Conservation (phyloP, 2,113 vertebrate species). For the Hippolais icterina region DNA sequence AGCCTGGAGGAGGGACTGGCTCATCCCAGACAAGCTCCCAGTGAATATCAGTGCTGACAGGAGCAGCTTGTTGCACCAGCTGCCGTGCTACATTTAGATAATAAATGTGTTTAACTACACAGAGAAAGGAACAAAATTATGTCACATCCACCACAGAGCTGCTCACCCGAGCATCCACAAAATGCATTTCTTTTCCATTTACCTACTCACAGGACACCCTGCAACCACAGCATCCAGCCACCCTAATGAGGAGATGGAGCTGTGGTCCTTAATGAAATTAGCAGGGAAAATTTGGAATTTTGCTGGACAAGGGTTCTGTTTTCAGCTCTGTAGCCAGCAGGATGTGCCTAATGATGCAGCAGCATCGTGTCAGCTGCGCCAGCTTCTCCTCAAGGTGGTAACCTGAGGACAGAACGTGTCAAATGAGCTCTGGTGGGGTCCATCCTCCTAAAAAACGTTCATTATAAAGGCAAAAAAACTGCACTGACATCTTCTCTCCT, state of each 20-base stretch:
- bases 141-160: background rate
- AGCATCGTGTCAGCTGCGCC: background rate
- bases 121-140: background rate
- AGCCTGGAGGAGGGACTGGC: background rate
- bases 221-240: background rate
- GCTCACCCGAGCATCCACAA: background rate
- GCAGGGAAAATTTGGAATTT: background rate
- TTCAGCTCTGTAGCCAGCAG: background rate
- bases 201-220: background rate
- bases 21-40: background rate
- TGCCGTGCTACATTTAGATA: background rate
- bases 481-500: background rate
- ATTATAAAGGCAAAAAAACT: background rate
- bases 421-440: background rate
- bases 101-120: constrained; percentile 47
- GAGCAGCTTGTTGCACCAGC: constrained; percentile 44
- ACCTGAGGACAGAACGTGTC: background rate
- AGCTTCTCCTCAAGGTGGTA: background rate
- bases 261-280: constrained; percentile 13
- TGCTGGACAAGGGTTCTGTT: background rate
- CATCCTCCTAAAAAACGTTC: background rate
- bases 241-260: background rate
- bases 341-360: constrained; percentile 6
- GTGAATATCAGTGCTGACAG: background rate
- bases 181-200: background rate